A percentile compares a stretch with the other conserved stretches of the same genome.
These are phyloP conservation scores for Drosophila nr. fundita DNA, from an alignment of 2,888 invertebrate species.

Conservation along the genomic window DNA sequence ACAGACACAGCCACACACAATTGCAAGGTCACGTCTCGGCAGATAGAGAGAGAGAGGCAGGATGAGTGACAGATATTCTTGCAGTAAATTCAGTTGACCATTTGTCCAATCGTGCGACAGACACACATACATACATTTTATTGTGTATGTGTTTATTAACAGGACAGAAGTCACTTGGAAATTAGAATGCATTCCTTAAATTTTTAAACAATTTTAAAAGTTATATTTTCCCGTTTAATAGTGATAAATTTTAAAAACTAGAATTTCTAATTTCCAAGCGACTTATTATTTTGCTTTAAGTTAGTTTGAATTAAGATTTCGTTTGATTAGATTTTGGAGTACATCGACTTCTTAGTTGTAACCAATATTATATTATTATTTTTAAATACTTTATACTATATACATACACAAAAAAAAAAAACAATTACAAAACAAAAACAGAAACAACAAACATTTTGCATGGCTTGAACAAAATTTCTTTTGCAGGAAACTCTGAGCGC, in stretches of 20 bases:
- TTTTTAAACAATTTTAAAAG: background rate
- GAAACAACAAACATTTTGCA: constrained; percentile 78
- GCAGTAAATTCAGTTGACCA: constrained; percentile 42
- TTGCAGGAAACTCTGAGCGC: constrained; percentile 85
- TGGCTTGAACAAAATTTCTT: constrained; percentile 85
- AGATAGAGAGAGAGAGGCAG: background rate
- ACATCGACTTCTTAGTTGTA: constrained; percentile 20
- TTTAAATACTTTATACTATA: constrained; percentile 13
- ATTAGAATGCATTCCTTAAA: background rate
- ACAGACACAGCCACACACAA: constrained; percentile 13
- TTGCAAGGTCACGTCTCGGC: constrained; percentile 33
- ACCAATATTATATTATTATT: constrained; percentile 22
- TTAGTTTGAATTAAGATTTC: constrained; percentile 3
- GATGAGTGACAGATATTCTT: constrained; percentile 13
- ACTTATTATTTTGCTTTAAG: constrained; percentile 10
- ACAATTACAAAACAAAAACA: constrained; percentile 22
- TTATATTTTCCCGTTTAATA: background rate
- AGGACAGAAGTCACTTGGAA: background rate
- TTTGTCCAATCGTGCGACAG: constrained; percentile 42
- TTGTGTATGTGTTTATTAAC: background rate
- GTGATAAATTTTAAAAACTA: background rate
- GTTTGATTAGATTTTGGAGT: constrained; percentile 25
- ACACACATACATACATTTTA: background rate
- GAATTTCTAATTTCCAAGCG: background rate
- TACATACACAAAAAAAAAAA: constrained; percentile 24